These are phyloP conservation scores for Folsomia candida DNA, from an alignment of 2,888 invertebrate species.

Conservation along the genomic window DNA sequence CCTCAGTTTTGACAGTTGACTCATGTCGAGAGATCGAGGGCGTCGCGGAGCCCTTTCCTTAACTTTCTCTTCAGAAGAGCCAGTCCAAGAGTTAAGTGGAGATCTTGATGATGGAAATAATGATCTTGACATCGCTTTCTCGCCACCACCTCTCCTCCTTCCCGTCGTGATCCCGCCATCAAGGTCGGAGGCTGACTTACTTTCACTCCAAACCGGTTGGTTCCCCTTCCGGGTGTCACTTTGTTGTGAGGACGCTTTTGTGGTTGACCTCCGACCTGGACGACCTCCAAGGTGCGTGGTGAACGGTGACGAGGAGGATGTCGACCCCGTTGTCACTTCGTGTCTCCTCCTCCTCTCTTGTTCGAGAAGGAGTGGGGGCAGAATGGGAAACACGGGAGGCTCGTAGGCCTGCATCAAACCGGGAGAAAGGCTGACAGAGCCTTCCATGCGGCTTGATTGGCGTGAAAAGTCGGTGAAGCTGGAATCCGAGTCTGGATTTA, in stretches of 20 bases:
- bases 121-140: too few species aligned
- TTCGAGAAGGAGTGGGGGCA: neutral
- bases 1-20: slow-evolving; percentile 29
- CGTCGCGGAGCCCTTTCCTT: neutral
- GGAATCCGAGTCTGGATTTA: neutral
- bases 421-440: neutral
- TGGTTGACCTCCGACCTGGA: neutral
- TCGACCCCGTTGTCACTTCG: neutral
- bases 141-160: neutral
- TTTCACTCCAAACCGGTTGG: neutral
- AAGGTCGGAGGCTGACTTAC: neutral
- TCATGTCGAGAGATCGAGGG: slow-evolving; percentile 37
- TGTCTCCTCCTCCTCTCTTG: neutral
- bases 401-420: slow-evolving; percentile 17
- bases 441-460: slow-evolving; percentile 17
- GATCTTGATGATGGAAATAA: too few species aligned
- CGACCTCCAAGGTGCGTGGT: neutral
- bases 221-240: neutral
- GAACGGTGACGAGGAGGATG: neutral
- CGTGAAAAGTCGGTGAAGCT: neutral
- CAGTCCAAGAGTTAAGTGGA: too few species aligned
- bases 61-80: slow-evolving; percentile 1
- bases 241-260: neutral
- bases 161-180: neutral
- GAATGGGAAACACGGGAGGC: neutral